Conservation (phyloP, 2,113 vertebrate species). For the Machaerirhynchus nigripectus region DNA sequence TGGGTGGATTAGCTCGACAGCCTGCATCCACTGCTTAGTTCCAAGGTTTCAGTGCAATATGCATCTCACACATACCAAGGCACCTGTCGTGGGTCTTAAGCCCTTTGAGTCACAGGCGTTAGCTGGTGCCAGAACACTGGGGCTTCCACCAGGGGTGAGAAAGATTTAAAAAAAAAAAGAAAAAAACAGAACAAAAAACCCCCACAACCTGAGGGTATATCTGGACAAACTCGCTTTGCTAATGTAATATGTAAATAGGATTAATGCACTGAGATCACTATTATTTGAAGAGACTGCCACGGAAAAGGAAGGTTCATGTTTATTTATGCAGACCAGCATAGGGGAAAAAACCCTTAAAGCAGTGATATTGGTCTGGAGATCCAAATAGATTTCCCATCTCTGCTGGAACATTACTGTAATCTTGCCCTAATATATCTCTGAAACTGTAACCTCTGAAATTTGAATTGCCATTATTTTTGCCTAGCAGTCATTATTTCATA, state of each 20-base stretch:
- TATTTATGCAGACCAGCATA: neutral
- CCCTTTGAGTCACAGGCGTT: neutral
- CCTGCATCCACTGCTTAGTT: neutral
- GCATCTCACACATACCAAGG: neutral
- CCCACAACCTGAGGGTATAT: neutral
- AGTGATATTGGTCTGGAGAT: neutral
- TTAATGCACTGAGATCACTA: neutral
- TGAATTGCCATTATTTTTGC: neutral
- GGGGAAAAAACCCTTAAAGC: neutral
- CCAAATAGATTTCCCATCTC: neutral
- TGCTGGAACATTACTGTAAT: neutral
- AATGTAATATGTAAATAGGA: neutral
- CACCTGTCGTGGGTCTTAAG: neutral
- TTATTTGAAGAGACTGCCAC: neutral
- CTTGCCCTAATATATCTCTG: neutral
- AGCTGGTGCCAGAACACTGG: neutral
- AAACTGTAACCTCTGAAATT: neutral
- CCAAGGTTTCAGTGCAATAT: neutral
- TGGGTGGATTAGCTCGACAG: slow-evolving; percentile 6
- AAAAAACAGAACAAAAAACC: neutral
- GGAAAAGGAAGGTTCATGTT: neutral
- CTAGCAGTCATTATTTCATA: neutral
- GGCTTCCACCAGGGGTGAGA: neutral
- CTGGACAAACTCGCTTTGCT: neutral
- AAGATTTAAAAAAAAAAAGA: neutral